These are phyloP conservation scores for Semotilus atromaculatus DNA, from an alignment of 2,797 vertebrate species.

Conservation along the genomic window DNA sequence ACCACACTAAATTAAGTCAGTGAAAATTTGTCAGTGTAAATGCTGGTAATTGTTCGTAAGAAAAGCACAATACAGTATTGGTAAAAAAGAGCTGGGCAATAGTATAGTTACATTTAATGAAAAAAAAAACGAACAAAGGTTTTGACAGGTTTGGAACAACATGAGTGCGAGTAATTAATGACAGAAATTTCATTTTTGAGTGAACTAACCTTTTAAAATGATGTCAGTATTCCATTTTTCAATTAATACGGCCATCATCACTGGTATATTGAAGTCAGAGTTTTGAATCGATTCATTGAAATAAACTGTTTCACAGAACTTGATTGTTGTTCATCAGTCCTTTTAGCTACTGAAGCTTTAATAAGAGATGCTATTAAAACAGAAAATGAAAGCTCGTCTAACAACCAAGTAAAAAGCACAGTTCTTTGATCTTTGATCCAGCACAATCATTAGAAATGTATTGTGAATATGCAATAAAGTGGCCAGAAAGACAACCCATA, in stretches of 20 bases:
- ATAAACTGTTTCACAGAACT: not conserved
- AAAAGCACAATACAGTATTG: not conserved
- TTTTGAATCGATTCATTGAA: not conserved
- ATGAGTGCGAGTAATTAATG: no score
- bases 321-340: not conserved
- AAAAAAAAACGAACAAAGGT: no score
- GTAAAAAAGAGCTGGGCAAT: no score
- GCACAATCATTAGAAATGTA: not conserved
- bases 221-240: not conserved
- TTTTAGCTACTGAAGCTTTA: not conserved
- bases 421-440: not conserved
- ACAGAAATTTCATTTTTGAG: no score
- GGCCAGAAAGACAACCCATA: not conserved
- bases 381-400: not conserved
- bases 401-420: not conserved
- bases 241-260: not conserved
- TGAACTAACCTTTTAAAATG: no score
- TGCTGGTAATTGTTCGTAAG: not conserved
- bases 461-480: not conserved
- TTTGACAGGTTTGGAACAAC: no score
- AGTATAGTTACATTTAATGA: no score
- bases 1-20: not conserved
- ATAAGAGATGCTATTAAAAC: not conserved
- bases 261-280: not conserved
- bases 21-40: not conserved